phyloP scores from a whole-genome alignment of 2,797 vertebrate genomes.

The Poecilia velifera region DNA sequence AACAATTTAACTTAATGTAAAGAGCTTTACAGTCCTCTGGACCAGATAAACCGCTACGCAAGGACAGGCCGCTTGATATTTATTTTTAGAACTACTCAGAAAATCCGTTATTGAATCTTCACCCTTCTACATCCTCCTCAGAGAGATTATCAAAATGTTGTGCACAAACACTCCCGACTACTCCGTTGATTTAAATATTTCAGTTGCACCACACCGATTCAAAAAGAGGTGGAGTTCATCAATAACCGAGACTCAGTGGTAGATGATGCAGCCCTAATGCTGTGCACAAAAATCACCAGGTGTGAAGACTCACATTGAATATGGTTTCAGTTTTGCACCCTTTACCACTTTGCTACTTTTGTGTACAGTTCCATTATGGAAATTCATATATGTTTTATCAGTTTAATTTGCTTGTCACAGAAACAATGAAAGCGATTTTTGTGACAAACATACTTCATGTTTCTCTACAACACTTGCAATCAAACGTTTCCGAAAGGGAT shows the following conservation, averaged over 20 bases:
- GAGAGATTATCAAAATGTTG: slow-evolving; percentile 1
- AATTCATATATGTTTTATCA: not conserved
- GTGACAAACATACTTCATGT: too few species aligned
- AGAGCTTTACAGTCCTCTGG: not conserved
- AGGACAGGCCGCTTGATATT: not conserved
- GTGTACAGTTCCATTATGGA: not conserved
- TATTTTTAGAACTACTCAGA: not conserved
- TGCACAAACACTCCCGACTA: not conserved
- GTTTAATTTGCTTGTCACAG: not conserved
- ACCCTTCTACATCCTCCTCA: not conserved
- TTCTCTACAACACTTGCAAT: not conserved
- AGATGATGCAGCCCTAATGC: not conserved
- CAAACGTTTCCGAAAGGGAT: not conserved
- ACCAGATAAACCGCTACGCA: not conserved
- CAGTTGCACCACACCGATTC: not conserved
- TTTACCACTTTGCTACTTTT: not conserved
- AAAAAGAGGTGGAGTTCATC: not conserved
- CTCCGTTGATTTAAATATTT: not conserved
- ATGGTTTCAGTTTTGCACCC: not conserved
- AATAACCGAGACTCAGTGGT: not conserved
- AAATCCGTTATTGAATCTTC: not conserved
- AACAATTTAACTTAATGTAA: not conserved
- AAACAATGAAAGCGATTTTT: not conserved
- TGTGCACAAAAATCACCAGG: not conserved
- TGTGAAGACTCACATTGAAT: not conserved